Conservation (phyloP, 2,888 invertebrate genomes). For the Phasia obesa region DNA sequence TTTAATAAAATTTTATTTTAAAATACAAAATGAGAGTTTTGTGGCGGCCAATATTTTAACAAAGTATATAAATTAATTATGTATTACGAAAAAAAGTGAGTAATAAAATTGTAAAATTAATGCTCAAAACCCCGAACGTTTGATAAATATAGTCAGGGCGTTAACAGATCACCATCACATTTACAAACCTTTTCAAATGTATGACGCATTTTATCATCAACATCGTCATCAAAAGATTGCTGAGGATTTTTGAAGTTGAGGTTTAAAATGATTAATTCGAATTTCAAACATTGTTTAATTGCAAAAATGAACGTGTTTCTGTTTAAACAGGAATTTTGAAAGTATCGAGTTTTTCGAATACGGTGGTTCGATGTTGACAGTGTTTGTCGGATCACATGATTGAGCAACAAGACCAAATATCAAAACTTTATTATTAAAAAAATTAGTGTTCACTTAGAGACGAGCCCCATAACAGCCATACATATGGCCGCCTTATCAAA, state of each 20-base stretch:
- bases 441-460: no score
- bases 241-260: constrained; percentile 45
- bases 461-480: no score
- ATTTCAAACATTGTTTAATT: constrained; percentile 14
- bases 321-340: constrained; percentile 19
- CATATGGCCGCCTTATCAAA: no score
- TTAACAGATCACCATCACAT: constrained; percentile 24
- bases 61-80: background rate
- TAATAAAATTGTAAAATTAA: constrained; percentile 3
- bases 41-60: background rate
- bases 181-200: constrained; percentile 91
- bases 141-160: constrained; percentile 25
- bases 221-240: constrained; percentile 72
- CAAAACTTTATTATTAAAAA: no score
- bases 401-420: no score
- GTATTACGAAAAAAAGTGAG: constrained; percentile 19
- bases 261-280: background rate
- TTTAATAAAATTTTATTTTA: no score
- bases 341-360: no score
- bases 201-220: constrained; percentile 85
- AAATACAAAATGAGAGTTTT: no score
- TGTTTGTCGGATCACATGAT: no score
- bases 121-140: constrained; percentile 9
- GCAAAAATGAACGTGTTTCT: constrained; percentile 31
- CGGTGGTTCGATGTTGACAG: no score